Evolutionary conservation across 2,113 vertebrate genomes (phyloP).

Genomic region (Anarhynchus alexandrinus): DNA sequence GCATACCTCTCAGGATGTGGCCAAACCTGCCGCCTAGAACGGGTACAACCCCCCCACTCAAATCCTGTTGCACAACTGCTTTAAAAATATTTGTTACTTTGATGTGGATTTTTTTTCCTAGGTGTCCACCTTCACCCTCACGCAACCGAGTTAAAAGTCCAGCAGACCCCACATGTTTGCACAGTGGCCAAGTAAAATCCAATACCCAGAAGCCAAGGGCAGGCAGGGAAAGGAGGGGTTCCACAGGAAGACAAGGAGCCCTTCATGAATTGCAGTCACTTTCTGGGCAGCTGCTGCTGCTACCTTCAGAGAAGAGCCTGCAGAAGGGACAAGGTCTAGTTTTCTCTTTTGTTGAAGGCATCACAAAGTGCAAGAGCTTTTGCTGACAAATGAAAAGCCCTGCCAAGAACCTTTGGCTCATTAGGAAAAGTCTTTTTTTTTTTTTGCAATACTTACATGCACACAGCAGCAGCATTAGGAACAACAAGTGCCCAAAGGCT

Average conservation of each 20-base stretch:
- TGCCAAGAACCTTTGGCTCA: slow-evolving; percentile 70
- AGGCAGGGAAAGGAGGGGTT: not conserved
- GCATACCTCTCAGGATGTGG: slow-evolving; percentile 54
- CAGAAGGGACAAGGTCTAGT: slow-evolving; percentile 71
- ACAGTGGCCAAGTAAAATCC: accelerated
- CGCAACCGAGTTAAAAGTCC: accelerated
- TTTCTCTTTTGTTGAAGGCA: slow-evolving; percentile 18
- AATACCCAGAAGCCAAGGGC: not conserved
- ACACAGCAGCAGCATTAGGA: slow-evolving; percentile 2
- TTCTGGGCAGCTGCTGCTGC: slow-evolving; percentile 25
- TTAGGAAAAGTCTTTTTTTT: slow-evolving; percentile 37
- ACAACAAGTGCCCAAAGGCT: slow-evolving; percentile 72
- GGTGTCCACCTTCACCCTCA: not conserved
- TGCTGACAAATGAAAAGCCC: slow-evolving; percentile 69
- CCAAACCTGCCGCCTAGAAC: not conserved
- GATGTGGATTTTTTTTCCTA: not conserved
- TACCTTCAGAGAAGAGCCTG: slow-evolving; percentile 39
- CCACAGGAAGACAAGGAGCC: not conserved
- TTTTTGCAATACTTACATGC: not conserved
- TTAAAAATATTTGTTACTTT: not conserved
- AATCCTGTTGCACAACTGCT: not conserved
- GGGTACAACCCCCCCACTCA: slow-evolving; percentile 4
- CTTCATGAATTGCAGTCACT: not conserved
- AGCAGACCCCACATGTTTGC: accelerated
- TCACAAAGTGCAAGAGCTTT: slow-evolving; percentile 61